Evolutionary conservation across 2,888 invertebrate species (phyloP), one percentile per base, ranked within the genome.

Genomic region (Allophyes oxyacanthae): DNA sequence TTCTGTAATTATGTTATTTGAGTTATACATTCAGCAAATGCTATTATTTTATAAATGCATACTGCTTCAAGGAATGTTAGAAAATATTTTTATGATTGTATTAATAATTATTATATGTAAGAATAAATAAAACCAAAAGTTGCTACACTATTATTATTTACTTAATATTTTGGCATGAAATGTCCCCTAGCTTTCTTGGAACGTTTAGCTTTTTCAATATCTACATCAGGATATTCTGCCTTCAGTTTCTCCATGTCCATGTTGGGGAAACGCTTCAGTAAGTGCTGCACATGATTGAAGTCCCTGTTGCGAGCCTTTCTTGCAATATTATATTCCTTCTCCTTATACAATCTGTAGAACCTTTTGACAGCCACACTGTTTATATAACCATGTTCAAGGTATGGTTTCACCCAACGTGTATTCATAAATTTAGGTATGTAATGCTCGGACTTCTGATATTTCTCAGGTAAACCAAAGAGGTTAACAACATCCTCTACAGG

Each of bases 251-350:
- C 95, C 83, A 96, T 84, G 81, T 97, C 96, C 86, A 97, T 88
- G 81, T 98, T 94, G 0, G 98, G 98, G 87, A 97, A 98, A 37
- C 96, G 94, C 67, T 96, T 96, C 20, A 98, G 78, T 51, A 97
- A 85, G 65, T 95, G 95, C 86, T 95, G 95, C 0, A 96, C 96
- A 83, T 96, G 96, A 78, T 95, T 96, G 60, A 94, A 95, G 46
- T 96, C 93, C 65, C 96, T 95, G 94, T 94, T 96, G 58, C 88
- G 92, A 11, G 94, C 89, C 84, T 88, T 95, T 46, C 95, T 92
- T 75, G 95, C 95, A 32, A 86, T 85, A 74, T 95, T 94, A 78
- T 94, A 94, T 25, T 95, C 74, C 79, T 97, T 96, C 82, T 98
- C 98, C 64, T 94, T 95, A 72, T 96, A 96, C 1, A 95, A 85